Base-by-base conservation (phyloP, 2,888 invertebrate species). In the Pachliopta kotzebuea region DNA sequence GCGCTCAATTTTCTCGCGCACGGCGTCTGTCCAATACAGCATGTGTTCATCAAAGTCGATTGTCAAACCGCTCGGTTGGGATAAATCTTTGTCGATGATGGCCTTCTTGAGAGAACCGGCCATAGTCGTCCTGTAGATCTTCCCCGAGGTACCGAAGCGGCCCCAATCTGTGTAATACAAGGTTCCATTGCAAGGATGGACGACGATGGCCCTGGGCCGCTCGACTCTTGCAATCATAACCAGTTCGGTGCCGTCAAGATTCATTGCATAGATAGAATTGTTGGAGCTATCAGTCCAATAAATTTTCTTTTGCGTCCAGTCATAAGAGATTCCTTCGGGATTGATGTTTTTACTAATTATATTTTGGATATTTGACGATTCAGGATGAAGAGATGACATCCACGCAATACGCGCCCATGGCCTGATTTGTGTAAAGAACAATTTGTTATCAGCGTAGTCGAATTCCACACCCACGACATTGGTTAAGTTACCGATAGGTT, bases 251-350 rank as follows among this genome's bases (percentile, higher is more conserved):
- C 98, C 97, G 77, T 98, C 97, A 24, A 97, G 87, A 79, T 98
- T 98, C 96, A 99, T 97, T 0, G 98, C 96, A 76, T 98, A 98
- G 63, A 98, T 98, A 17, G 97, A 97, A 75, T 97, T 97, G 74
- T 98, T 98, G 0, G 96, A 96, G 31, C 98, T 97, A 77, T 99
- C 99, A 0, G 99, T 98, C 98, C 98, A 99, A 84, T 99, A 99
- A 49, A 99, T 94, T 83, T 98, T 99, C 80, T 97, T 96, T 73
- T 98, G 98, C 0, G 99, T 97, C 99, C 99, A 99, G 80, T 99
- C 99, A 79, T 98, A 98, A 0, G 98, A 97, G 68, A 98, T 96
- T 6, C 98, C 98, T 83, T 98, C 98, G 0, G 98, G 98, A 84
- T 97, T 98, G 62, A 98, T 97, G 24, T 96, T 96, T 77, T 95